These are phyloP conservation scores for Microtus oregoni DNA, from an alignment of 2,113 vertebrate species.

Conservation along the genomic window DNA sequence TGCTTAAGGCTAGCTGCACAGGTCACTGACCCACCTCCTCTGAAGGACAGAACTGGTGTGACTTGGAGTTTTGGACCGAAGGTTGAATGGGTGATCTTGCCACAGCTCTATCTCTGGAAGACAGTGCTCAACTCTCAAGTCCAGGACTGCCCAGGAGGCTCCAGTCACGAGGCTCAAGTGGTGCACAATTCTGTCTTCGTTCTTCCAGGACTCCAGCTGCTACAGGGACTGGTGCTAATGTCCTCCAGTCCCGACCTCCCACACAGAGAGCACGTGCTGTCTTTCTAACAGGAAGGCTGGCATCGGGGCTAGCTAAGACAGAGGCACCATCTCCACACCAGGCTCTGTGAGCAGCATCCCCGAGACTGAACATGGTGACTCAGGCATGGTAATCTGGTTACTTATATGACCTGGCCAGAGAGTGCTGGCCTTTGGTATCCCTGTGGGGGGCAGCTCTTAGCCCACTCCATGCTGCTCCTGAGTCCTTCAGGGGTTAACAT, in stretches of 20 bases:
- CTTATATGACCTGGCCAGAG: not conserved
- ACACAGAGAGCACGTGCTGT: not conserved
- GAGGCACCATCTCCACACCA: not conserved
- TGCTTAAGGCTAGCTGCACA: not conserved
- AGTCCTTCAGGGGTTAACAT: not conserved
- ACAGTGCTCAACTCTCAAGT: not conserved
- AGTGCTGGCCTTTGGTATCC: rapidly evolving
- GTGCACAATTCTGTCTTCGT: not conserved
- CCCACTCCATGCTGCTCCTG: not conserved
- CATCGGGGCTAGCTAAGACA: not conserved
- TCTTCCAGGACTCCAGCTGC: too few relatives aligned
- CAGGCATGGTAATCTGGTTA: not conserved
- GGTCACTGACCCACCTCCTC: not conserved
- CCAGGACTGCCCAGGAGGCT: not conserved
- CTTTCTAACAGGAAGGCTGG: not conserved
- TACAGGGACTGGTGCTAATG: not conserved
- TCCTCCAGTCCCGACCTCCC: not conserved
- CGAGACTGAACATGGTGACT: not conserved
- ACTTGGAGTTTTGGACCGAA: not conserved
- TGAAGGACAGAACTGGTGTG: not conserved
- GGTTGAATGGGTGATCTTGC: not conserved
- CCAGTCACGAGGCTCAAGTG: too few relatives aligned
- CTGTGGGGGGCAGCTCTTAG: not conserved
- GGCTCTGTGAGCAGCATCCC: not conserved
- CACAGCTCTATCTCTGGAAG: not conserved